These are phyloP conservation scores for Clistopyga incitator DNA, from an alignment of 2,888 invertebrate species.

Conservation along the genomic window DNA sequence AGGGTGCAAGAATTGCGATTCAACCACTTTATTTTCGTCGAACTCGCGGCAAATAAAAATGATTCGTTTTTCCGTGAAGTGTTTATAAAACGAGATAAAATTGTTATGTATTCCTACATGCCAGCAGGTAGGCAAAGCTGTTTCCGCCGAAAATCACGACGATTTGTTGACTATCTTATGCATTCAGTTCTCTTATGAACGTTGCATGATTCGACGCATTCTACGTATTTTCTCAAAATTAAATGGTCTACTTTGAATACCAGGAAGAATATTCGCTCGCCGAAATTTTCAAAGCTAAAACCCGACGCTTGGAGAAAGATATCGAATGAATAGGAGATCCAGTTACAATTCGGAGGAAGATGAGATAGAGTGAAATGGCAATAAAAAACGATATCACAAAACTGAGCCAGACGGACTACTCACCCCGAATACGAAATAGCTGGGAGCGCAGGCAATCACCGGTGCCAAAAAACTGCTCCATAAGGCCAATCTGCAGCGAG, in stretches of 20 bases:
- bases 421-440: constrained; percentile 89
- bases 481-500: constrained; percentile 91
- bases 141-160: too few species aligned
- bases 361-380: background rate
- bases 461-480: constrained; percentile 91
- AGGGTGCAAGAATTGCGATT: too few species aligned
- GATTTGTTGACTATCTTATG: too few species aligned
- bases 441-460: constrained; percentile 93
- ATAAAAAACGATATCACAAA: constrained; percentile 15
- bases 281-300: constrained; percentile 21
- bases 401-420: constrained; percentile 64
- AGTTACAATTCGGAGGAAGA: background rate
- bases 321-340: background rate
- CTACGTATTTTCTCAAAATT: too few species aligned
- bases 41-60: too few species aligned
- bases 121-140: too few species aligned
- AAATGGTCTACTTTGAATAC: background rate
- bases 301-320: background rate
- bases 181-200: too few species aligned
- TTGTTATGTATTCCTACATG: too few species aligned
- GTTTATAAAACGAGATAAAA: too few species aligned
- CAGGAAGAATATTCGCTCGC: background rate
- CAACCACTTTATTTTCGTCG: too few species aligned
- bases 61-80: too few species aligned
- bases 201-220: too few species aligned